A percentile compares a stretch with the other conserved stretches of the same genome.
Conservation (phyloP, 2,113 vertebrate species). For the Craseonycteris thonglongyai region DNA sequence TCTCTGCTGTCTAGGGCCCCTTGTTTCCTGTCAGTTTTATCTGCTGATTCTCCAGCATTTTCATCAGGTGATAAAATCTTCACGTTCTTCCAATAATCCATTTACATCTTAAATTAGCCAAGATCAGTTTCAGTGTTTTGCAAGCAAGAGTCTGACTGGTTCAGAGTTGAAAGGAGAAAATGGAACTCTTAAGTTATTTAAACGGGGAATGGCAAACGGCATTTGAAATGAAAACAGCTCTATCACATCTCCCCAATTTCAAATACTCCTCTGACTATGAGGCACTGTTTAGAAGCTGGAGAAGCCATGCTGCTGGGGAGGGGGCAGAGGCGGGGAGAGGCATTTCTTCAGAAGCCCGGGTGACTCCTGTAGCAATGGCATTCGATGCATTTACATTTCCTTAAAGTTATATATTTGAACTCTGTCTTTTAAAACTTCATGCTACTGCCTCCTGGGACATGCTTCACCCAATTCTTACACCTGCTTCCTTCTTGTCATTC, state of each 20-base stretch:
- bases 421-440: not conserved
- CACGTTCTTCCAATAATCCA: not conserved
- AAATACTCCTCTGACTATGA: not conserved
- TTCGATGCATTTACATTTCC: not conserved
- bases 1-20: not conserved
- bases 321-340: accelerated
- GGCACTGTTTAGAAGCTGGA: not conserved
- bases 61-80: not conserved
- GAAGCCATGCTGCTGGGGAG: not conserved
- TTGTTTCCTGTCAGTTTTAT: not conserved
- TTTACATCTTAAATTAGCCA: not conserved
- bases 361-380: too few relatives aligned
- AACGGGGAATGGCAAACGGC: not conserved
- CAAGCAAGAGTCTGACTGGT: not conserved
- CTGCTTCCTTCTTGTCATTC: not conserved
- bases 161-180: not conserved
- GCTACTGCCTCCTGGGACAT: not conserved
- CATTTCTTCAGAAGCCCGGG: not conserved
- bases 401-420: not conserved
- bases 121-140: not conserved
- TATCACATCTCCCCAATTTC: not conserved
- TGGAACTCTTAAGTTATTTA: not conserved
- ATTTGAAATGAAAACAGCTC: not conserved
- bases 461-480: not conserved
- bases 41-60: not conserved